phyloP scores from a whole-genome alignment of 2,113 vertebrate genomes.

The Apeltes quadracus region DNA sequence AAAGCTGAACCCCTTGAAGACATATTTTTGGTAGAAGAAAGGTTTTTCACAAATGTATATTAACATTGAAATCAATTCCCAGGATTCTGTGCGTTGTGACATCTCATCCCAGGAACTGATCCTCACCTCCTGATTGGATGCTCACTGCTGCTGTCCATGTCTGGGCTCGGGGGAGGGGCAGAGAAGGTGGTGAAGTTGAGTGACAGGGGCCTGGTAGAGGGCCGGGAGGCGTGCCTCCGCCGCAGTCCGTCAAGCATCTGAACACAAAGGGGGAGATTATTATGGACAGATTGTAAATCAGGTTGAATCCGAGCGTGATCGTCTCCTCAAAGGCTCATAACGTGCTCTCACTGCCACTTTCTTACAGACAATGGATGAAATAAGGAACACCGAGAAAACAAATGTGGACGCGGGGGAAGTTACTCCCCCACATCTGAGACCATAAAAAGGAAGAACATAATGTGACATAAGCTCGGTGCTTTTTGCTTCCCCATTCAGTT shows the following conservation, averaged over 20 bases:
- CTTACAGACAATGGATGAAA: neutral
- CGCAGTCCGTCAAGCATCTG: constrained; percentile 82
- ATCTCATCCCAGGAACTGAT: constrained; percentile 49
- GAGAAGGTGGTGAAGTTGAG: constrained; percentile 83
- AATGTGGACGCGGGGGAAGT: neutral
- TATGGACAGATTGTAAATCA: neutral
- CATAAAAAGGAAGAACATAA: neutral
- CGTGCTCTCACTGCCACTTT: neutral
- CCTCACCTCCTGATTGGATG: constrained; percentile 82
- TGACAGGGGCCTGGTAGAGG: constrained; percentile 75
- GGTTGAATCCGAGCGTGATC: neutral
- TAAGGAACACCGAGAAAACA: neutral
- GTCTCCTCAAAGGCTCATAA: neutral
- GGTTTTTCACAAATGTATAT: constrained; percentile 38
- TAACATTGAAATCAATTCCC: constrained; percentile 56
- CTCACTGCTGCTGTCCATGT: constrained; percentile 77
- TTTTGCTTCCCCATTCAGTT: constrained; percentile 40
- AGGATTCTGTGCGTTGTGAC: constrained; percentile 45
- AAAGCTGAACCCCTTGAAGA: constrained; percentile 39
- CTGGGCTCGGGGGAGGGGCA: constrained; percentile 75
- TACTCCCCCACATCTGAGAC: constrained; percentile 3
- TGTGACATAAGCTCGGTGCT: neutral
- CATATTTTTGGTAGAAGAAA: constrained; percentile 28
- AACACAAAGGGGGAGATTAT: constrained; percentile 17
- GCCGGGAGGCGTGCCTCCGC: constrained; percentile 74